Evolutionary conservation across 35 echinoderm and acorn worm species (phyloP), one percentile per base, ranked within the genome.

Genomic region (Stichopus chloronotus): DNA sequence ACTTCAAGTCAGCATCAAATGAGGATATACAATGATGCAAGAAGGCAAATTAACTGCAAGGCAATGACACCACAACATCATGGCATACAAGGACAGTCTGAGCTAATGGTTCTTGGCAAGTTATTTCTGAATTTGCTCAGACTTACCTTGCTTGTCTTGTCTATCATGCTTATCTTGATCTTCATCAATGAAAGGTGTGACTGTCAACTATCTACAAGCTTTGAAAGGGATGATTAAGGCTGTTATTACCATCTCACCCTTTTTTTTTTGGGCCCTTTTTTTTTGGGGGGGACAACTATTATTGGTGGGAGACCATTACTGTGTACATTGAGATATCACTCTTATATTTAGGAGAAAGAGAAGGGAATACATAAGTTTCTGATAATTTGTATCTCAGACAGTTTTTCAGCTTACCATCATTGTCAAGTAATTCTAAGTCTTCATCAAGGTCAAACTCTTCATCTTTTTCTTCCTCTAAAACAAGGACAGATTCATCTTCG

Each of bases 381-480:
- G 11, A 65, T 17, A 65, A 11, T 10, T 4, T 14, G 19, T 65
- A 17, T 65, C 61, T 65, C 19, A 14, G 0, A 8, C 7, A 65
- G 11, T 14, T 65, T 65, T 65, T 65, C 61, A 19, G 52, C 53
- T 12, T 83, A 83, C 80, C 80, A 13, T 83, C 80, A 55, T 83
- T 83, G 8, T 83, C 80, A 7, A 83, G 80, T 55, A 83, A 20
- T 17, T 83, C 80, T 43, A 83, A n/a, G 16, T 83, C 80, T 83
- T 83, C 80, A 55, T 83, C 80, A 9, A 83, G 25, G 80, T 83
- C 52, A 83, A 43, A 83, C 7, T 83, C 79, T 54, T 83, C 80
- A 8, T 83, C 80, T 83, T 83, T 83, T 5, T 83, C 80, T 55
- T 83, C 80, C 9, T 83, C 80, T 55, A 83, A 83, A 83, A 83